Conservation (phyloP, 2,113 vertebrate genomes). For the Muntiacus reevesi region DNA sequence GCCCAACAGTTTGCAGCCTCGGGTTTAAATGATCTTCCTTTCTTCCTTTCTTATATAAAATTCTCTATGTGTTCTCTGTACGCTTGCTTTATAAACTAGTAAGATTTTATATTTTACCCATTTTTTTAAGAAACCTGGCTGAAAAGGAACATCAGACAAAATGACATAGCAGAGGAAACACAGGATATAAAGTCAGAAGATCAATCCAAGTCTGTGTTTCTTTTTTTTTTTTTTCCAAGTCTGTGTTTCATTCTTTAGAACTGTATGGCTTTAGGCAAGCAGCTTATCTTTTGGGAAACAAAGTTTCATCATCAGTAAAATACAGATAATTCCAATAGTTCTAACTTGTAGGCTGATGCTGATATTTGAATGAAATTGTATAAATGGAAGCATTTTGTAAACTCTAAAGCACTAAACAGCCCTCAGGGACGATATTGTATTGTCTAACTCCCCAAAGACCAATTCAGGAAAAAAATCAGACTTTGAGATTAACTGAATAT, state of each 20-base stretch:
- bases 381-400: not conserved
- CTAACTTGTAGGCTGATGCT: not conserved
- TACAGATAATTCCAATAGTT: not conserved
- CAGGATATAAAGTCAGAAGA: not conserved
- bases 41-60: not conserved
- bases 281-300: not conserved
- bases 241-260: not conserved
- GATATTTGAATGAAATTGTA: not conserved
- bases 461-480: not conserved
- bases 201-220: not conserved
- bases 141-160: not conserved
- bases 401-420: not conserved
- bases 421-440: not conserved
- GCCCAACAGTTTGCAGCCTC: not conserved
- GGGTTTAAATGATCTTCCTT: not conserved
- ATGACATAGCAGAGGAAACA: not conserved
- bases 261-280: not conserved
- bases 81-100: conserved; percentile 19
- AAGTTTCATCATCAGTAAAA: not conserved
- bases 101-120: not conserved
- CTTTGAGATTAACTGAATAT: not conserved
- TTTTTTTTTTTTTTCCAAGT: not conserved
- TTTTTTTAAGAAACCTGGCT: not conserved
- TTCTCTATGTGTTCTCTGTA: not conserved
- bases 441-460: not conserved